Evolutionary conservation across 2,888 invertebrate genomes (phyloP), one percentile per base, ranked within the genome.

Genomic region (Euplexia lucipara): DNA sequence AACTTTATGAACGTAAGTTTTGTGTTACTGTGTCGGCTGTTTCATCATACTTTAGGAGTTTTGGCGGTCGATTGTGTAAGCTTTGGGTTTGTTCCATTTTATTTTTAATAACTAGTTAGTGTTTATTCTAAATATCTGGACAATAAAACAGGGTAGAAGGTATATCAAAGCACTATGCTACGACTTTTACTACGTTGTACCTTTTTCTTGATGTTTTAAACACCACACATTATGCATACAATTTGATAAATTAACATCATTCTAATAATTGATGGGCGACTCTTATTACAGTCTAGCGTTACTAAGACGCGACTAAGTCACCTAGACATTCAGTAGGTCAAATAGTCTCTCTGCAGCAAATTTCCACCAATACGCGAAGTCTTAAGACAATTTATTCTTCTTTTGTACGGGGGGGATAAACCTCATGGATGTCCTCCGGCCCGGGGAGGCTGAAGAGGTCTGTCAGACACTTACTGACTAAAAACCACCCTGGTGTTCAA

Each of bases 1-100:
- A 82, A 78, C 83, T 81, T 81, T 74, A 80, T 74, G 81, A 75
- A 70, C 42, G 60, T 63, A 72, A 72, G 70, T 74, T 79, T 61
- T 75, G 58, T 66, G 71, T 67, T 68, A 79, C 75, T 77, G 70
- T 67, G 79, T 66, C 74, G 69, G 58, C 53, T 65, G 59, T 71
- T 79, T 64, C 65, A 63, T 70, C 63, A 61, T 81, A 75, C 64
- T 81, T 70, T 65, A 45, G 18, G 35, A 48, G 39, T 47, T 59
- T 54, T 67, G 47, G 67, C 39, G 60, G 66, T 61, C 34, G 37
- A 66, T 74, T 77, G 57, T 16, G 51, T 72, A 47, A 56, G 35
- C 32, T 70, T 64, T 48, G 47, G 26, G 45, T 45, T 42, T 39
- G 48, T 54, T 44, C 10, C 14, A 56, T 73, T 54, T 73, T 47